Percentiles rank a stretch among this genome's conserved stretches.
Conservation (phyloP, 2,113 vertebrate genomes). For the Ellobius talpinus region DNA sequence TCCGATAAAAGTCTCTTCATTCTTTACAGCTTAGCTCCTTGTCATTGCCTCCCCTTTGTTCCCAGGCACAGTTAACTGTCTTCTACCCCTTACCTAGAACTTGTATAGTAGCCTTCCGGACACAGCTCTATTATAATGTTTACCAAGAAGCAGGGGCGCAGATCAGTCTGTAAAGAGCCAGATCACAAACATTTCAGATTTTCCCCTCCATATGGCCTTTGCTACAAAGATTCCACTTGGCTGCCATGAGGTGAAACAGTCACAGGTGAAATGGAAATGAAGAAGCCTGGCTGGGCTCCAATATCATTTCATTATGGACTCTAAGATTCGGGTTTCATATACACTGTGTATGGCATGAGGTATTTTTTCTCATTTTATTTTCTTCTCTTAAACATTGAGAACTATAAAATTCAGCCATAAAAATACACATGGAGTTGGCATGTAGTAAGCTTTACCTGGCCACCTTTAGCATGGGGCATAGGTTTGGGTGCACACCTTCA, state of each 20-base stretch:
- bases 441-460: background rate
- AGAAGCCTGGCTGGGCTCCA: background rate
- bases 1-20: background rate
- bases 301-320: conserved; percentile 36
- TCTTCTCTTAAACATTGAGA: background rate
- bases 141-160: background rate
- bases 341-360: background rate
- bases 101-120: background rate
- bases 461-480: background rate
- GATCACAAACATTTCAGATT: conserved; percentile 10
- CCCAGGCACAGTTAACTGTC: background rate
- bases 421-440: background rate
- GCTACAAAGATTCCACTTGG: conserved; percentile 3
- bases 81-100: too few relatives aligned
- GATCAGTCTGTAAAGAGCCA: background rate
- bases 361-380: conserved; percentile 44
- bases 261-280: conserved; percentile 8
- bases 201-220: conserved; percentile 19
- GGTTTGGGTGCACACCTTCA: background rate
- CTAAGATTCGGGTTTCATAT: background rate
- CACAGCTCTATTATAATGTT: background rate
- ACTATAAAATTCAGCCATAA: background rate
- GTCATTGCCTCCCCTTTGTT: too few relatives aligned
- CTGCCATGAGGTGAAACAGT: background rate
- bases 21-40: background rate